These are phyloP conservation scores for Manis javanica DNA, from an alignment of 2,797 vertebrate genomes.

Conservation along the genomic window DNA sequence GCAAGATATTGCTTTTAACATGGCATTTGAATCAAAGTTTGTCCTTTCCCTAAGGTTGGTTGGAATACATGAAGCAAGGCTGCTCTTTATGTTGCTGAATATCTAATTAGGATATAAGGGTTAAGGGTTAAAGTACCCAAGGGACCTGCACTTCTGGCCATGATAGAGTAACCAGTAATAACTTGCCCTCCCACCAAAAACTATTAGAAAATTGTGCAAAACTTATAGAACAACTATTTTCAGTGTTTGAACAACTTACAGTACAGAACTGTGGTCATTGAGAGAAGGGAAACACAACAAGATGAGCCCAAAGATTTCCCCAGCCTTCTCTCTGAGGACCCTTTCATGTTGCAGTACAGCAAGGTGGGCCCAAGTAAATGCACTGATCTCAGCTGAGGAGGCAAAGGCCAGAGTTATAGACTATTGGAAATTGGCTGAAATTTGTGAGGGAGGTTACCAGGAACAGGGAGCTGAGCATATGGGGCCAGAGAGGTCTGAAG, in stretches of 20 bases:
- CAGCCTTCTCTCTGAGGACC: not conserved
- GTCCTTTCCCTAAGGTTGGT: not conserved
- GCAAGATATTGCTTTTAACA: slow-evolving; percentile 19
- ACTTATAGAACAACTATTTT: not conserved
- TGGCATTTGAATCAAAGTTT: slow-evolving; percentile 12
- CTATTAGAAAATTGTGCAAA: not conserved
- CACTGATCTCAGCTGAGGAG: too few relatives aligned
- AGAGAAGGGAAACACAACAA: not conserved
- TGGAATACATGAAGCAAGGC: not conserved
- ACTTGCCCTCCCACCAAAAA: not conserved
- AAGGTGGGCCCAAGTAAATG: not conserved
- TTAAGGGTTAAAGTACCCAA: not conserved
- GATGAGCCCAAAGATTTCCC: not conserved
- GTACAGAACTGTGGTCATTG: not conserved
- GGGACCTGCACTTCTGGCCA: not conserved
- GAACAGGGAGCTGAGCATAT: not conserved
- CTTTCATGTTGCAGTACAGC: not conserved
- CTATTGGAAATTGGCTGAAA: too few relatives aligned
- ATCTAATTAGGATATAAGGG: not conserved
- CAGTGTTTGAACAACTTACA: not conserved
- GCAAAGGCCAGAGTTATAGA: not conserved
- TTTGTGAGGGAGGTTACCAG: not conserved
- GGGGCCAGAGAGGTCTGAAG: not conserved
- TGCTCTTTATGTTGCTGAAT: not conserved
- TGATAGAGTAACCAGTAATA: not conserved